phyloP scores from a whole-genome alignment of 2,888 invertebrate genomes.

The Drosophila mayaguana region DNA sequence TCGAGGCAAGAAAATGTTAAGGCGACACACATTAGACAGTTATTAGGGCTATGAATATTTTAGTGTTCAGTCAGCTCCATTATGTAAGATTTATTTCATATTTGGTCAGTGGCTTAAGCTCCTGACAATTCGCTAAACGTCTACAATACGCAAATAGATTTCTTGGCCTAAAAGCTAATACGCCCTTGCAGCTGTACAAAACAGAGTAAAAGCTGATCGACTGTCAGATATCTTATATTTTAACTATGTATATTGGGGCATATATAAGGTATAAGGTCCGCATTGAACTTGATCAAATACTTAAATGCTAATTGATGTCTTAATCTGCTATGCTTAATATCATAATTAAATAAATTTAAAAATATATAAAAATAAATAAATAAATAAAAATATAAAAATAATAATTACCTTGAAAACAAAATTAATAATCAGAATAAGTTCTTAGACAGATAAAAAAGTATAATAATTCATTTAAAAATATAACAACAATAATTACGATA shows the following conservation, averaged over 20 bases:
- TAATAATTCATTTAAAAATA: too few relatives aligned
- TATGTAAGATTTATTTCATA: slow-evolving; percentile 15
- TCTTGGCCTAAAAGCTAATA: not conserved
- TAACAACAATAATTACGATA: too few relatives aligned
- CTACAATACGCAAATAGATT: not conserved
- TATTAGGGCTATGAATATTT: slow-evolving; percentile 25
- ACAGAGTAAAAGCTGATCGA: not conserved
- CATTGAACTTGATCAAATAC: not conserved
- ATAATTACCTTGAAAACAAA: too few relatives aligned
- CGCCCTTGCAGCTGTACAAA: not conserved
- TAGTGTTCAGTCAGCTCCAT: not conserved
- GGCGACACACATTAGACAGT: slow-evolving; percentile 32
- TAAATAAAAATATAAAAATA: not conserved
- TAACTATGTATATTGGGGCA: too few relatives aligned
- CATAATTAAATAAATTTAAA: not conserved
- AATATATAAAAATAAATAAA: not conserved
- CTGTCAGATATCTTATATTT: not conserved
- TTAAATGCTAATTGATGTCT: not conserved
- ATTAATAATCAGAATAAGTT: not conserved
- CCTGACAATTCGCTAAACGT: not conserved
- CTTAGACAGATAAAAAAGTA: too few relatives aligned
- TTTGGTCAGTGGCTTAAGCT: slow-evolving; percentile 4
- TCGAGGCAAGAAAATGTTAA: slow-evolving; percentile 5
- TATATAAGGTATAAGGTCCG: too few relatives aligned
- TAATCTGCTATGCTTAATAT: not conserved